Percentiles rank a stretch among this genome's conserved stretches.
Conservation (phyloP, 2,113 vertebrate genomes). For the Mustela nigripes region DNA sequence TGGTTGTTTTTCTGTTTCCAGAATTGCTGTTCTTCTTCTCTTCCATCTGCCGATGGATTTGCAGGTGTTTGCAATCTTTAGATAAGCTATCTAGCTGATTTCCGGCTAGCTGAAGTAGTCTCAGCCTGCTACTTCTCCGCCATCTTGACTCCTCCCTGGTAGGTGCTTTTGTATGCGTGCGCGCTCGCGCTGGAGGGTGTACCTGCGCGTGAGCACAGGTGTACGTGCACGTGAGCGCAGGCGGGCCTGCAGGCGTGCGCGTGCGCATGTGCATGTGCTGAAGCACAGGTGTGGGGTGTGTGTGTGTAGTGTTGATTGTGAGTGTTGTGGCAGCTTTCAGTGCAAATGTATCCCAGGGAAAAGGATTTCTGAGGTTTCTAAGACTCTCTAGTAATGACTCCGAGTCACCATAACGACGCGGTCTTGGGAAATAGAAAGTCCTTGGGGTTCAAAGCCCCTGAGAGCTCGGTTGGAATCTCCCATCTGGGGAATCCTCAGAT, state of each 20-base stretch:
- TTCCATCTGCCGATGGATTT: too few relatives aligned
- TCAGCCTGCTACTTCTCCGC: too few relatives aligned
- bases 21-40: too few relatives aligned
- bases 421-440: neutral
- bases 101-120: too few relatives aligned
- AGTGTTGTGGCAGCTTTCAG: neutral
- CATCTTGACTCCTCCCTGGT: too few relatives aligned
- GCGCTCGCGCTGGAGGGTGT: neutral
- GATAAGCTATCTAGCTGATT: too few relatives aligned
- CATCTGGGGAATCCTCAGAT: neutral
- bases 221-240: too few relatives aligned
- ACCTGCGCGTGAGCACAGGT: neutral
- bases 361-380: neutral
- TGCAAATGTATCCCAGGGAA: neutral
- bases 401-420: neutral
- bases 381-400: neutral
- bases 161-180: neutral
- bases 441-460: neutral
- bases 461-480: neutral
- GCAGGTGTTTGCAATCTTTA: too few relatives aligned
- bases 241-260: neutral
- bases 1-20: too few relatives aligned
- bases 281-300: neutral
- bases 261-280: rapidly evolving
- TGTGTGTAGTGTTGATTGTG: too few relatives aligned